Conservation (phyloP, 1,140 invertebrate genomes). For the Zelostemma sp. region DNA sequence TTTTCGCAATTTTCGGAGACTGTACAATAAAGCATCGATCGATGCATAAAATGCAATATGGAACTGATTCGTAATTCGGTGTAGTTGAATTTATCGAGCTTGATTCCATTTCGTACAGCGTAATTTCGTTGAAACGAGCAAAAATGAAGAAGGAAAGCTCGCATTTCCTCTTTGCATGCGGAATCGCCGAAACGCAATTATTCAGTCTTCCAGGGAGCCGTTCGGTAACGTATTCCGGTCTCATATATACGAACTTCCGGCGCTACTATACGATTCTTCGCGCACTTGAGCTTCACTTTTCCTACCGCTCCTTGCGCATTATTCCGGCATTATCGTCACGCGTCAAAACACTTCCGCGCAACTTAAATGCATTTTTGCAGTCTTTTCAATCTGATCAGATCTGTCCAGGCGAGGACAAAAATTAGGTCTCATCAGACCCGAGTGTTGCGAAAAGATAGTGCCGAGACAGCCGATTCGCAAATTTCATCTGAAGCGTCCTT, state of each 20-base stretch:
- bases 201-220: background rate
- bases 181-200: constrained; percentile 6
- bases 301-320: background rate
- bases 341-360: too few species aligned
- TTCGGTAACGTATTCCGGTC: background rate
- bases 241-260: constrained; percentile 5
- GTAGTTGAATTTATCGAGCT: background rate
- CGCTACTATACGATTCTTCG: background rate
- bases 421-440: too few species aligned
- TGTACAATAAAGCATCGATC: background rate
- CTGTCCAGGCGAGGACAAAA: too few species aligned
- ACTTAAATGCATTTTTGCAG: too few species aligned
- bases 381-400: too few species aligned
- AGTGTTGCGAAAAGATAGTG: too few species aligned
- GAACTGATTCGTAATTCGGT: background rate
- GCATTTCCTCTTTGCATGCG: background rate
- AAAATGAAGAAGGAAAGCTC: background rate
- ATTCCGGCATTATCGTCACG: too few species aligned
- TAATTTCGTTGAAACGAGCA: background rate
- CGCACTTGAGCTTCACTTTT: background rate
- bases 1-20: too few species aligned
- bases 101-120: background rate
- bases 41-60: background rate
- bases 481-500: too few species aligned
- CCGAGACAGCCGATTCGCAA: too few species aligned